A percentile compares a stretch with the other conserved stretches of the same genome.
These are phyloP conservation scores for Heliothis virescens DNA, from an alignment of 1,140 invertebrate species.

Conservation along the genomic window DNA sequence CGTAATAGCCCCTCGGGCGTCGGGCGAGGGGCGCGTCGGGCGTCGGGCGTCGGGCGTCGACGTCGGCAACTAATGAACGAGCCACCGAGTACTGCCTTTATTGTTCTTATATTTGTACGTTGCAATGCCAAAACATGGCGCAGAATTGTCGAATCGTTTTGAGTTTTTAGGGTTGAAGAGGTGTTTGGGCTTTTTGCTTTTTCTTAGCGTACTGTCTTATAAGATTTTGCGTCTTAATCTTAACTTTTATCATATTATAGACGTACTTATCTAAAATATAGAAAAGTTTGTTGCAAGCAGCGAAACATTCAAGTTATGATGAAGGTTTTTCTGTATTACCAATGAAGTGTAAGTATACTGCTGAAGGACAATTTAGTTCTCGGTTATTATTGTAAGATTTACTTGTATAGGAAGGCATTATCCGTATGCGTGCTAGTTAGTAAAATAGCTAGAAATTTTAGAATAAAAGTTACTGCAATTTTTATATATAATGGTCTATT, in stretches of 20 bases:
- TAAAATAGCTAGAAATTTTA: not conserved
- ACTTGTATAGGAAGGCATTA: no score
- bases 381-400: no score
- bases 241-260: no score
- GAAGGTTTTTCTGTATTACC: no score
- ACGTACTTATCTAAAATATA: no score
- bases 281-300: no score
- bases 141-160: not conserved
- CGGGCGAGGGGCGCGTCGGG: slow-evolving; percentile 47
- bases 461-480: not conserved
- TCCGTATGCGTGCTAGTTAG: no score
- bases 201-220: not conserved
- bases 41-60: slow-evolving; percentile 1
- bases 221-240: no score
- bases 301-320: no score
- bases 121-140: slow-evolving; percentile 6
- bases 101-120: slow-evolving; percentile 27
- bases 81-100: slow-evolving; percentile 19
- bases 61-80: slow-evolving; percentile 14
- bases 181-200: not conserved
- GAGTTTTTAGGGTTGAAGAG: not conserved
- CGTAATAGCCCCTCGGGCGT: slow-evolving; percentile 49
- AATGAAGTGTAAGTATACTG: no score
- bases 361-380: no score
- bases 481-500: not conserved